Base-by-base conservation (phyloP, 2,797 vertebrate species). In the Phalanger gymnotis region DNA sequence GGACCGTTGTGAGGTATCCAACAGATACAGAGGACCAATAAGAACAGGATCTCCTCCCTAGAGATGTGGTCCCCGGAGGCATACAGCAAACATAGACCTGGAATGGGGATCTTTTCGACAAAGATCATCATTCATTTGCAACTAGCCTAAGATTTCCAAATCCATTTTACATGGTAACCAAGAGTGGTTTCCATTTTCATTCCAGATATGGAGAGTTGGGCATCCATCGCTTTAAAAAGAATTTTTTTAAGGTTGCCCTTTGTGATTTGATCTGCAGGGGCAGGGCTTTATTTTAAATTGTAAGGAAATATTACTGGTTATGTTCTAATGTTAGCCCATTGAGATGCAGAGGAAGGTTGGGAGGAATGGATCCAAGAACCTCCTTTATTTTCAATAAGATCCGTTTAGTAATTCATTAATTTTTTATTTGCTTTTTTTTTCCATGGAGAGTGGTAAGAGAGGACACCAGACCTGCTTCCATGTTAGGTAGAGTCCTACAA, bases 321-420 rank as follows among this genome's bases (percentile, higher is more conserved):
- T 94, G 89, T 66, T 19, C 30, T 51, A 4, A 90, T 1, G 0
- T 95, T 92, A 92, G 66, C 94, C 94, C 56, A 0, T 1, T 90
- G 57, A 34, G 0, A 93, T 92, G 10, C 4, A 47, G 40, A 47
- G 73, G 40, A 87, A 87, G 30, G 52, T 4, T 0, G 94, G 51
- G 1, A 66, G 92, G 87, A 92, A 92, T n/a, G 93, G 53, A 0
- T 12, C 94, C 91, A n/a, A 34, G 92, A 93, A 52, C 53, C 92
- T 96, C 96, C 97, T 98, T 97, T 98, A 97, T 97, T 96, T 98
- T 97, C 98, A 98, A 98, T 73, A 95, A 98, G 97, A 97, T 66
- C 93, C 92, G 97, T 95, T 97, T 97, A 98, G 96, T 97, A 98
- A 97, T 95, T 96, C 97, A 98, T 98, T 98, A 96, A 66, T 96